phyloP scores from a whole-genome alignment of 2,888 invertebrate species.

The Ceriagrion tenellum region DNA sequence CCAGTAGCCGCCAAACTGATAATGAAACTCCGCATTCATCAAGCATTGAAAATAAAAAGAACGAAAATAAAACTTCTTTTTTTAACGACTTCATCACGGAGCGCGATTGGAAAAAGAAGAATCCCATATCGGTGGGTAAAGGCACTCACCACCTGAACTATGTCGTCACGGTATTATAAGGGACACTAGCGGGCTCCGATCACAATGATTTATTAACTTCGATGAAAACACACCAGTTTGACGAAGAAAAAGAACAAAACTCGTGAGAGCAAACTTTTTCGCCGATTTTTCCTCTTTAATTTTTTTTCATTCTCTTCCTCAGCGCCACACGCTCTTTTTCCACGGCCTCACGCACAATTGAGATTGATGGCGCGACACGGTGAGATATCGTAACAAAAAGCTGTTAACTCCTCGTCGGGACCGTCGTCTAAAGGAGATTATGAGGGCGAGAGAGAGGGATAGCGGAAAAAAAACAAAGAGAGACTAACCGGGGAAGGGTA shows the following conservation, averaged over 20 bases:
- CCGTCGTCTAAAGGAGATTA: conserved; percentile 46
- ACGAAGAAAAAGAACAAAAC: neutral
- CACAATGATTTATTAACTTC: conserved; percentile 11
- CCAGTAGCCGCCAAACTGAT: neutral
- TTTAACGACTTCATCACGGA: neutral
- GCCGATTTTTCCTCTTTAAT: neutral
- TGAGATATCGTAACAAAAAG: conserved; percentile 42
- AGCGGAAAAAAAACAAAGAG: neutral
- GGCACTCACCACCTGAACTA: neutral
- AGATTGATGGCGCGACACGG: conserved; percentile 46
- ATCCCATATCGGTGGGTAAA: neutral
- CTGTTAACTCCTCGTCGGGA: conserved; percentile 39
- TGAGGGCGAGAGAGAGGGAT: neutral
- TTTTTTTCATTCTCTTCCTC: neutral
- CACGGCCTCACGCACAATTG: neutral
- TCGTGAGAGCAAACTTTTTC: neutral
- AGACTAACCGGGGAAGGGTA: neutral
- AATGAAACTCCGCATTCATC: neutral
- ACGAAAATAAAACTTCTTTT: too few relatives aligned
- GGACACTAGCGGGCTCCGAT: neutral
- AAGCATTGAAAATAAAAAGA: neutral
- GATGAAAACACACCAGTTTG: neutral
- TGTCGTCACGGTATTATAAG: neutral
- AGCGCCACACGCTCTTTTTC: neutral
- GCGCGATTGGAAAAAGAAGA: neutral